Base-by-base conservation (phyloP, 2,888 invertebrate species). In the Vandiemenella viatica region DNA sequence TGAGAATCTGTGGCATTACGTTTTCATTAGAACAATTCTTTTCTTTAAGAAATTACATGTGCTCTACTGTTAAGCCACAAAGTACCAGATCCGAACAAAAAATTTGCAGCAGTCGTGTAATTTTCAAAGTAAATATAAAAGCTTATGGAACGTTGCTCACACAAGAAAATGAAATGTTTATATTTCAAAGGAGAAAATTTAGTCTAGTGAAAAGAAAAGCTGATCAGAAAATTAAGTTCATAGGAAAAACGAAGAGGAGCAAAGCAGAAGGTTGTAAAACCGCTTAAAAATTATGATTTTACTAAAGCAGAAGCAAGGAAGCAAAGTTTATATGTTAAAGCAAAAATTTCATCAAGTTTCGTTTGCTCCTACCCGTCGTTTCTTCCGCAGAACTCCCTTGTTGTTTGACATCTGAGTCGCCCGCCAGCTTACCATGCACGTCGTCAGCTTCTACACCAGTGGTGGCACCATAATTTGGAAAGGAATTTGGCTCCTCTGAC, bases 401-500 rank as follows among this genome's bases (percentile, higher is more conserved):
- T 13, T 46, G 51, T 40, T 48, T 51, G 43, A 37, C 49, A 17
- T 51, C 51, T 20, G 49, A 17, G 18, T 51, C 51, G 10, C 37
- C 43, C 17, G 40, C 32, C 49, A 43, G 38, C 53, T 45, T 51
- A 50, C 52, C 52, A 41, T 48, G 50, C 8, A 32, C 42, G 46
- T 53, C 53, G 19, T 53, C 53, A 10, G 41, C 19, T 57, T 61
- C 59, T 55, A 49, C 50, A 41, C 55, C 57, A 18, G 57, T 61
- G 53, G 74, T 75, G n/a, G 75, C 74, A 49, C 75, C 76, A 60
- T 76, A 73, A 45, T 53, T 55, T 7, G 52, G 53, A 20, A 52
- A 52, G 53, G 72, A 71, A 52, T 70, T 66, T 32, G 71, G 70
- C 57, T 75, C 75, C 56, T 75, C 74, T 26, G 70, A 71, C 61